Conservation (phyloP, 1,140 invertebrate genomes). For the Ceratina japonica region DNA sequence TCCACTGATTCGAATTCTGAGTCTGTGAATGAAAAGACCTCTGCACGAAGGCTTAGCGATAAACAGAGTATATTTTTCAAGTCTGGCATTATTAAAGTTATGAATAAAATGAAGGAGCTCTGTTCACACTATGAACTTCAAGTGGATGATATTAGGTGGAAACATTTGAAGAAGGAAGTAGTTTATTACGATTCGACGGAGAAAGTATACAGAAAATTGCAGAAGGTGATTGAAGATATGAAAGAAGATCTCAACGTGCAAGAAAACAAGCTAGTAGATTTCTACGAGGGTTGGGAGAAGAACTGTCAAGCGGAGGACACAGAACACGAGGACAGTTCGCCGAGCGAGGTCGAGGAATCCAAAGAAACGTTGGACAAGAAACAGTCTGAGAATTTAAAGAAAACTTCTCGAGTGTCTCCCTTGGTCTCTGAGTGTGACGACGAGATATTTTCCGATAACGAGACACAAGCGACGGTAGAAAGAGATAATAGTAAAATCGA, state of each 20-base stretch:
- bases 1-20: not conserved
- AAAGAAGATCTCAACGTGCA: constrained; percentile 15
- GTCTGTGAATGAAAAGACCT: not conserved
- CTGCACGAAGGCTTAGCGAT: constrained; percentile 4
- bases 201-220: constrained; percentile 14
- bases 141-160: constrained; percentile 43
- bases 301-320: constrained; percentile 11
- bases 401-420: not conserved
- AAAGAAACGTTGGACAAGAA: not conserved
- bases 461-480: not conserved
- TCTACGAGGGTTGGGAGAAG: constrained; percentile 23
- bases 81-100: constrained; percentile 9
- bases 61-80: constrained; percentile 22
- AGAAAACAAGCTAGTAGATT: constrained; percentile 24
- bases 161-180: constrained; percentile 39
- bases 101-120: constrained; percentile 46
- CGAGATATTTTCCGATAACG: constrained; percentile 65
- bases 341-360: not conserved
- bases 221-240: constrained; percentile 27
- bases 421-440: constrained; percentile 66
- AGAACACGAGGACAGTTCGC: not conserved
- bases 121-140: constrained; percentile 44
- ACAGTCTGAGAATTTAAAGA: not conserved
- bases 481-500: not conserved
- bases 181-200: constrained; percentile 11